Base-by-base conservation (phyloP, 2,888 invertebrate species). In the Gibbula magus region DNA sequence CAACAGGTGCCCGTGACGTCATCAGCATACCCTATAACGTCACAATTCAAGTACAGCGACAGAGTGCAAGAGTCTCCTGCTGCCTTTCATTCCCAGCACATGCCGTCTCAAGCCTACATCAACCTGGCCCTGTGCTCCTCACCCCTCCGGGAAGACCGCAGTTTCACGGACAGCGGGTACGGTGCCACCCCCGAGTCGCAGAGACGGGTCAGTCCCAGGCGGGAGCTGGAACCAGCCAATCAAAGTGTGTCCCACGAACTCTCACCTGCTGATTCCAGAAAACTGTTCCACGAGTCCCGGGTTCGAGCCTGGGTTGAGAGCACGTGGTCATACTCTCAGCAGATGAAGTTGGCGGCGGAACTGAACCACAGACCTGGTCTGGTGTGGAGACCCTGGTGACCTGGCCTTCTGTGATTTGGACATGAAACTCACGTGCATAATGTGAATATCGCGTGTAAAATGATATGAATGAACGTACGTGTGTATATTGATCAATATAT, bases 231-330 rank as follows among this genome's bases (percentile, higher is more conserved):
- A 22, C 20, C 4, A 22, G 56, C 32, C 29, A 61, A 25, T 7
- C 29, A 29, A 3, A 20, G 2, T 18, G n/a, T 70, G 16, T 39
- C 39, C 35, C 70, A 39, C 45, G 70, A 70, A 70, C 70, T 70
- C 3, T 70, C 32, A 18, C 29, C 16, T 32, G 35, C 35, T 1
- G 35, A 32, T 4, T 32, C 39, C 8, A 70, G 39, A 29, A 70
- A 35, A 35, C 29, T 35, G 32, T 35, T 32, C 35, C 20, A 32
- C 2, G 70, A 70, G 32, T 35, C 70, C 18, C 29, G 70, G 35
- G 70, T 70, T 35, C 20, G 70, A 35, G 70, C 70, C 20, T 70
- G 70, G 70, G 20, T 70, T 2, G 32, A 70, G 25, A 70, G 70
- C 39, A 35, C 70, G 70, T 39, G 32, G 70, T 70, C 70, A 1